These are phyloP conservation scores for Odontesthes bonariensis DNA, from an alignment of 2,113 vertebrate species.

Conservation along the genomic window DNA sequence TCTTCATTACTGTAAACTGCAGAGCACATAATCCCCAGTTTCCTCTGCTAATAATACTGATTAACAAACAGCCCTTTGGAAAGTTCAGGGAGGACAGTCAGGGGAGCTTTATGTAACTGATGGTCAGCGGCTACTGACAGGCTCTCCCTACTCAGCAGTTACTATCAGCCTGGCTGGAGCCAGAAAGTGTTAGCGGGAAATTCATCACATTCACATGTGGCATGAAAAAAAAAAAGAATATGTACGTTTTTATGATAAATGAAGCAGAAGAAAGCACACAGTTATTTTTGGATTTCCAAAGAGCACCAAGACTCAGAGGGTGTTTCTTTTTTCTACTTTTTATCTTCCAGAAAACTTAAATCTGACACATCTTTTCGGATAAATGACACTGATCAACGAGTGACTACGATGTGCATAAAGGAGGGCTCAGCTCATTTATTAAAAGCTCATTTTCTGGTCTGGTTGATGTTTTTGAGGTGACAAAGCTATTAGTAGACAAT, in stretches of 20 bases:
- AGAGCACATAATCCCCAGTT: constrained; percentile 52
- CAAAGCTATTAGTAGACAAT: too few relatives aligned
- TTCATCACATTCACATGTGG: constrained; percentile 10
- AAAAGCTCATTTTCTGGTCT: too few relatives aligned
- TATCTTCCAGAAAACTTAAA: too few relatives aligned
- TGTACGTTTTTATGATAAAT: not conserved
- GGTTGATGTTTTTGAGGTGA: too few relatives aligned
- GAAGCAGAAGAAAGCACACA: not conserved
- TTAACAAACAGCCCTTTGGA: constrained; percentile 53
- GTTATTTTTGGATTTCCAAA: not conserved
- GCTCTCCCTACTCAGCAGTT: constrained; percentile 56
- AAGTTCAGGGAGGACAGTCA: constrained; percentile 44
- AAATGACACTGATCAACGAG: too few relatives aligned
- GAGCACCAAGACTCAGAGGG: not conserved
- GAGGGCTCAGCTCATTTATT: too few relatives aligned
- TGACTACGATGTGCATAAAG: too few relatives aligned
- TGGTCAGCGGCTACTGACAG: constrained; percentile 41
- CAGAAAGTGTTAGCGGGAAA: constrained; percentile 28
- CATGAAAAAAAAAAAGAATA: not conserved
- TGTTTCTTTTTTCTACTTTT: not conserved
- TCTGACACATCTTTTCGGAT: too few relatives aligned
- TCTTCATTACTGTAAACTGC: constrained; percentile 60
- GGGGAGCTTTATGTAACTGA: constrained; percentile 46
- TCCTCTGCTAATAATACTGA: constrained; percentile 60
- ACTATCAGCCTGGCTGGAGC: constrained; percentile 39